Conservation (phyloP, 2,888 invertebrate genomes). For the Cyaniris semiargus region DNA sequence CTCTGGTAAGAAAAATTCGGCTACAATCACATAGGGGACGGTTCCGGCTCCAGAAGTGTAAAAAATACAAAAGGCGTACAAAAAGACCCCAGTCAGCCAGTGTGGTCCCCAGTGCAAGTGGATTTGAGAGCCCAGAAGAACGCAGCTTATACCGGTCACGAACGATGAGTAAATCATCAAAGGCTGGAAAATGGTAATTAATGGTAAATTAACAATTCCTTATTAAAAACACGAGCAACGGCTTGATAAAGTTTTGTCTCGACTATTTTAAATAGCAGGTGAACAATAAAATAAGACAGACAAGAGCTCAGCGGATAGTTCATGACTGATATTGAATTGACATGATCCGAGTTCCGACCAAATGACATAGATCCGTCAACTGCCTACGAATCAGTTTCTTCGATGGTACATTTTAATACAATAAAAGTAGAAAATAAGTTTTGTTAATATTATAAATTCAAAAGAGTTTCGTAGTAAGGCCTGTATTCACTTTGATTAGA, state of each 20-base stretch:
- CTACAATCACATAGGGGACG: constrained; percentile 40
- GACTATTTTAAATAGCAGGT: neutral
- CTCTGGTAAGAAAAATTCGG: constrained; percentile 45
- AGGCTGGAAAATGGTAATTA: constrained; percentile 35
- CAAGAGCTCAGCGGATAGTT: no score
- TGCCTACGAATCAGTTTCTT: no score
- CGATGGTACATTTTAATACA: no score
- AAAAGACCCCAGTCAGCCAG: constrained; percentile 44
- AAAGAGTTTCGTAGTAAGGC: no score
- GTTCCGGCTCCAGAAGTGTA: constrained; percentile 41
- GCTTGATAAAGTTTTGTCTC: neutral
- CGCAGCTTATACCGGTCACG: constrained; percentile 42
- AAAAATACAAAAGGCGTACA: constrained; percentile 43
- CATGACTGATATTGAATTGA: no score
- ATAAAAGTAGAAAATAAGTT: no score
- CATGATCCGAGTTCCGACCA: no score
- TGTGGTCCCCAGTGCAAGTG: constrained; percentile 46
- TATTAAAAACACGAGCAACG: neutral
- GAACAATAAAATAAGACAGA: neutral
- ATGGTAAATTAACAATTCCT: neutral
- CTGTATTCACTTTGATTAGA: no score
- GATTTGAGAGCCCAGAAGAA: constrained; percentile 45
- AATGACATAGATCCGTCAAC: no score
- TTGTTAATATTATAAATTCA: no score
- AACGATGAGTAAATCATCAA: constrained; percentile 48